Conservation (phyloP, 2,888 invertebrate genomes). For the Stenotaenia linearis region DNA sequence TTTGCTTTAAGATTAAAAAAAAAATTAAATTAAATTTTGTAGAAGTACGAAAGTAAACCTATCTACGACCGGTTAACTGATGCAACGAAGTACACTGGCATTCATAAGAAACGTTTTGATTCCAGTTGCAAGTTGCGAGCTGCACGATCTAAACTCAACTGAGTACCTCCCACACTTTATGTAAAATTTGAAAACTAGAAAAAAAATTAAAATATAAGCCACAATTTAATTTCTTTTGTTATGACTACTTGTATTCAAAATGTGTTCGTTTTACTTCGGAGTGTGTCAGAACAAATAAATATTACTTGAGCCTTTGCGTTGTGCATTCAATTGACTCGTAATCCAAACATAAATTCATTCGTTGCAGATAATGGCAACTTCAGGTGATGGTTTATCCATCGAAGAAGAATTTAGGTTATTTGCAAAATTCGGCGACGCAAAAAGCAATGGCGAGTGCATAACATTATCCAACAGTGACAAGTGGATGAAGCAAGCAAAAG, state of each 20-base stretch:
- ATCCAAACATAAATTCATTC: background rate
- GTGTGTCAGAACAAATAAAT: background rate
- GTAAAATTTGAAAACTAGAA: too few species aligned
- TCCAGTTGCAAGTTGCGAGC: background rate
- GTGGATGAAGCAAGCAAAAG: slow-evolving; percentile 88
- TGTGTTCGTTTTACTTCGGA: background rate
- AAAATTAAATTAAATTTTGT: background rate
- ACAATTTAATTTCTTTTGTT: background rate
- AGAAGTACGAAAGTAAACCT: slow-evolving; percentile 8
- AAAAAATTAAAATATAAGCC: too few species aligned
- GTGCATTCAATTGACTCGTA: too few species aligned
- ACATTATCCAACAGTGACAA: slow-evolving; percentile 87
- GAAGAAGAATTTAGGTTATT: slow-evolving; percentile 71
- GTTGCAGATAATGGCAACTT: slow-evolving; percentile 14
- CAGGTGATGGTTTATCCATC: slow-evolving; percentile 41
- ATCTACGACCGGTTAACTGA: slow-evolving; percentile 32
- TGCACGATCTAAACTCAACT: background rate
- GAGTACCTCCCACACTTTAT: too few species aligned
- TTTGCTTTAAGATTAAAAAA: background rate
- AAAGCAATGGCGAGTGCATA: slow-evolving; percentile 76
- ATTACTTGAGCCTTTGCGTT: background rate
- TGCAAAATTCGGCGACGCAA: slow-evolving; percentile 78
- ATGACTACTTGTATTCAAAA: background rate
- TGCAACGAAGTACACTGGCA: slow-evolving; percentile 32
- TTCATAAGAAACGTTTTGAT: slow-evolving; percentile 34